Evolutionary conservation across 2,797 vertebrate genomes (phyloP).

Genomic region (Sylvia borin): DNA sequence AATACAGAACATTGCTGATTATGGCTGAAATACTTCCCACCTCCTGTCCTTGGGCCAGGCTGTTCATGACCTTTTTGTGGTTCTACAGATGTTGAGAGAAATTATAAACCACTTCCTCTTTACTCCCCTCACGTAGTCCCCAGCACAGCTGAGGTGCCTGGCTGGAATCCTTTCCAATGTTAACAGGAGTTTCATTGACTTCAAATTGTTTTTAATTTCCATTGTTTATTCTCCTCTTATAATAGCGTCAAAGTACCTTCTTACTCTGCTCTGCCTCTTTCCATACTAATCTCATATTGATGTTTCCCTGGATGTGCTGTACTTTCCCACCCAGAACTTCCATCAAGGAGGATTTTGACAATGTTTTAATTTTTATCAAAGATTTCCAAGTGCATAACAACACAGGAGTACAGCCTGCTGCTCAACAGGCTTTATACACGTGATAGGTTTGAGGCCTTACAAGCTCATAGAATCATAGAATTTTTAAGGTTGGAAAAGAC

Average conservation of each 20-base stretch:
- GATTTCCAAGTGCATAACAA: not conserved
- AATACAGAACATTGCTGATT: not conserved
- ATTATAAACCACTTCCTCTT: not conserved
- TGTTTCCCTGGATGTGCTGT: not conserved
- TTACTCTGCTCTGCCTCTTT: not conserved
- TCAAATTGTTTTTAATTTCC: not conserved
- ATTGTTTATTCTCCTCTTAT: not conserved
- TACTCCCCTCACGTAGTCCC: not conserved
- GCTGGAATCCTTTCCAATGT: not conserved
- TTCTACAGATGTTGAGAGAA: not conserved
- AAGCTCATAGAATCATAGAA: not conserved
- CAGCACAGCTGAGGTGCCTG: not conserved
- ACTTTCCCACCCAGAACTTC: not conserved
- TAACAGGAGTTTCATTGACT: not conserved
- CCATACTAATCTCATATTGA: not conserved
- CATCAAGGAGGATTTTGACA: not conserved
- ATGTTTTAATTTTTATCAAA: not conserved
- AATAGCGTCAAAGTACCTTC: not conserved
- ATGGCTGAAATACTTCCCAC: conserved; percentile 4
- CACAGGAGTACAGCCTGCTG: not conserved
- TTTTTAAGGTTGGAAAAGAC: not conserved
- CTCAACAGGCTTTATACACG: not conserved
- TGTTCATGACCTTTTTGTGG: not conserved
- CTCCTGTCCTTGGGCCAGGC: not conserved
- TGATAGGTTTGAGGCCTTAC: not conserved